Conservation (phyloP, 2,113 vertebrate species). For the Sylvilagus bachmani region DNA sequence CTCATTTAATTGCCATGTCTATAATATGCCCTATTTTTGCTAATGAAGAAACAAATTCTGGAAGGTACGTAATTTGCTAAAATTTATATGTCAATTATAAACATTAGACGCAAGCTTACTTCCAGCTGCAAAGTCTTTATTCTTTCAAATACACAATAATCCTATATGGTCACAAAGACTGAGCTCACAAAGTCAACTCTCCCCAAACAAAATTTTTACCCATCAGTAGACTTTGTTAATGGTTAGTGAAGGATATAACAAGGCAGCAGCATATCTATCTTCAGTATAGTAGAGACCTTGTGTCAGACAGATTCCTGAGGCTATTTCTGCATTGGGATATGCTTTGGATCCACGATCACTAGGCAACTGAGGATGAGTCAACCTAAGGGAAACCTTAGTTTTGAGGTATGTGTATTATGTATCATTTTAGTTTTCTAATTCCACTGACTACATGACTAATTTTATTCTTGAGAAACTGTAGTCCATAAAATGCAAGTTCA, state of each 20-base stretch:
- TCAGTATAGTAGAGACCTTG: neutral
- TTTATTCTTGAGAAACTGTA: neutral
- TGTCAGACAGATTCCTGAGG: neutral
- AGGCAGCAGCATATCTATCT: neutral
- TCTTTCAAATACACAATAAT: neutral
- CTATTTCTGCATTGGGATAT: neutral
- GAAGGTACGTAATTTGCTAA: neutral
- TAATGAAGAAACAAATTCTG: conserved; percentile 34
- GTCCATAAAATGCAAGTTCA: neutral
- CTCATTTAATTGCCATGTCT: neutral
- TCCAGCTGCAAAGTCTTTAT: neutral
- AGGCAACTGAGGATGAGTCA: neutral
- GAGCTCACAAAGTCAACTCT: neutral
- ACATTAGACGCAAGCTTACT: neutral
- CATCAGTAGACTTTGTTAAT: neutral
- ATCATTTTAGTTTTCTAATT: neutral
- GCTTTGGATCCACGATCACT: neutral
- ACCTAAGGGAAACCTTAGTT: neutral
- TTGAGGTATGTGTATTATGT: neutral
- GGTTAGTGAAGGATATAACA: neutral
- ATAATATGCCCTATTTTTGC: neutral
- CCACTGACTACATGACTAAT: neutral
- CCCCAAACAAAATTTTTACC: neutral
- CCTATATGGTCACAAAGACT: neutral
- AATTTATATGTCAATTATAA: neutral